Conservation (phyloP, 2,113 vertebrate species). For the Rhea pennata region DNA sequence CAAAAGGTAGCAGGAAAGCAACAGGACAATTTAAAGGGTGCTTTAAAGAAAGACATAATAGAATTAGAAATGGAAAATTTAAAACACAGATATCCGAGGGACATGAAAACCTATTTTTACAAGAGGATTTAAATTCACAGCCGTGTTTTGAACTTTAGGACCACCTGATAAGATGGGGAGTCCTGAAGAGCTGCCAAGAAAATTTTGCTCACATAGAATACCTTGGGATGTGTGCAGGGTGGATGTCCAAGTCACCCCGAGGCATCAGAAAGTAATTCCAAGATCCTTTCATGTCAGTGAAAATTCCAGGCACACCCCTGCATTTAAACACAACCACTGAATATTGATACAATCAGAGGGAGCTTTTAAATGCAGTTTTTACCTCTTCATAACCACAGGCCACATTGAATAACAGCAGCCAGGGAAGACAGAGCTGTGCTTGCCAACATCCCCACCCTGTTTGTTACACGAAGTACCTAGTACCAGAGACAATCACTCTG, state of each 20-base stretch:
- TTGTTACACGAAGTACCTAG: not conserved
- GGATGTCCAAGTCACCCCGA: not conserved
- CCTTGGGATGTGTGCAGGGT: not conserved
- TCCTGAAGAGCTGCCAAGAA: slow-evolving; percentile 36
- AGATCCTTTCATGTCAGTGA: not conserved
- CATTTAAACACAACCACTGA: not conserved
- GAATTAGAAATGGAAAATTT: not conserved
- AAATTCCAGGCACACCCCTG: not conserved
- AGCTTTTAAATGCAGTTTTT: not conserved
- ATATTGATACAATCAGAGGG: not conserved
- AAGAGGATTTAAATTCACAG: not conserved
- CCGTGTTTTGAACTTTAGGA: not conserved
- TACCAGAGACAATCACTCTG: accelerated
- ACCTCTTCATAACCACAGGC: not conserved
- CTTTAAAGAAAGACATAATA: not conserved
- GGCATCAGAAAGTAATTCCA: not conserved
- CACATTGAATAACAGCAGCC: accelerated
- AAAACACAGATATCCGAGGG: not conserved
- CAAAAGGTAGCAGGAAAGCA: slow-evolving; percentile 24
- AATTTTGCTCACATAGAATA: not conserved
- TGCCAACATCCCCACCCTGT: accelerated
- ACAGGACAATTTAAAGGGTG: not conserved
- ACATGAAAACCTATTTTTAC: not conserved
- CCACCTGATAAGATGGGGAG: not conserved
- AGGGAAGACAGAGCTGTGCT: accelerated